Evolutionary conservation across 2,888 invertebrate genomes (phyloP).

Genomic region (Siphlonurus alternatus): DNA sequence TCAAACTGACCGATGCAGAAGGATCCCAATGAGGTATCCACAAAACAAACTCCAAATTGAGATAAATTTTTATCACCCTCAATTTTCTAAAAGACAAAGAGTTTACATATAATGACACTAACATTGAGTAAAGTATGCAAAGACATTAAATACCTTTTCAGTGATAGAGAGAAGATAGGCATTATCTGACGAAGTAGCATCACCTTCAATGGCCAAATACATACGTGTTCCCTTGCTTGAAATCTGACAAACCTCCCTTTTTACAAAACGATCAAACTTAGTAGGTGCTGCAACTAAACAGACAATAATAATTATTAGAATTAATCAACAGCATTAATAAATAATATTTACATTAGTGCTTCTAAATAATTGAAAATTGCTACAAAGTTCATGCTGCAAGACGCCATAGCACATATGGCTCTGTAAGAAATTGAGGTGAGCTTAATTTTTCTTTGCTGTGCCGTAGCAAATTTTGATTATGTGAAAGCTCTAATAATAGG

Average conservation of each 20-base stretch:
- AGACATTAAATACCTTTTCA: slow-evolving; percentile 45
- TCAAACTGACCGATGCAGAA: slow-evolving; percentile 82
- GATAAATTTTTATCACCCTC: background rate
- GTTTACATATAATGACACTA: slow-evolving; percentile 25
- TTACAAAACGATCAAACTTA: slow-evolving; percentile 82
- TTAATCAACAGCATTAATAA: too few relatives aligned
- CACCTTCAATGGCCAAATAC: slow-evolving; percentile 65
- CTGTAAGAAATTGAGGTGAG: too few relatives aligned
- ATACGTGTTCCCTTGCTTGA: slow-evolving; percentile 71
- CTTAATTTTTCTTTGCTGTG: too few relatives aligned
- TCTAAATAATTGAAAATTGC: too few relatives aligned
- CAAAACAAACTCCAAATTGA: slow-evolving; percentile 74
- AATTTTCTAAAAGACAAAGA: background rate
- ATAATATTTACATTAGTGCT: too few relatives aligned
- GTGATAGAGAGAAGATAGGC: slow-evolving; percentile 63
- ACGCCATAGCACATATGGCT: too few relatives aligned
- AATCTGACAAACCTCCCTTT: slow-evolving; percentile 87
- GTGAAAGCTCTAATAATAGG: too few relatives aligned
- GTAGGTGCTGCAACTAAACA: too few relatives aligned
- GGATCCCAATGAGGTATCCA: slow-evolving; percentile 86
- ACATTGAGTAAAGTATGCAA: slow-evolving; percentile 20
- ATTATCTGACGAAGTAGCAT: slow-evolving; percentile 42
- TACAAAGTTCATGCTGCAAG: too few relatives aligned
- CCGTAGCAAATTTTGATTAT: too few relatives aligned
- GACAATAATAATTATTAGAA: too few relatives aligned